These are phyloP conservation scores for Rafetus swinhoei DNA, from an alignment of 2,113 vertebrate species.

Conservation along the genomic window DNA sequence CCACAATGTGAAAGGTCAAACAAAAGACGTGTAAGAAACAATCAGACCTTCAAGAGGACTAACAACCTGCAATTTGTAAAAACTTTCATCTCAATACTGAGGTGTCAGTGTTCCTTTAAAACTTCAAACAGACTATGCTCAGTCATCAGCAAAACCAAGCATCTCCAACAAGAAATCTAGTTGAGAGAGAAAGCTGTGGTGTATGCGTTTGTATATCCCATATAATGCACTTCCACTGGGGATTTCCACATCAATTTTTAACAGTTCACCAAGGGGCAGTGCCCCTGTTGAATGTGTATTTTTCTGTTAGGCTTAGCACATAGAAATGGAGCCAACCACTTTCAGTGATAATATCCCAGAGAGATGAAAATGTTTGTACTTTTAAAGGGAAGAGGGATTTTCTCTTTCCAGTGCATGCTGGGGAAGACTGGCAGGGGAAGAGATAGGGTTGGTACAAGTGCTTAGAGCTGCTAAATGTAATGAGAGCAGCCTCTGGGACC, in stretches of 20 bases:
- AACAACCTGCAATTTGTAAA: neutral
- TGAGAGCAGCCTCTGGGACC: neutral
- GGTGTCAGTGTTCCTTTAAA: neutral
- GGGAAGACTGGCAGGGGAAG: rapidly evolving
- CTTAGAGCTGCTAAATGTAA: rapidly evolving
- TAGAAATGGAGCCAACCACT: neutral
- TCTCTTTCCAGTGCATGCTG: neutral
- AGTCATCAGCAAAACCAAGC: neutral
- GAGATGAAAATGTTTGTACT: neutral
- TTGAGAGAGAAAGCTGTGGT: conserved; percentile 32
- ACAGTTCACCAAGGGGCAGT: neutral
- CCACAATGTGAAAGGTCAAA: neutral
- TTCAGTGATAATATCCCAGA: neutral
- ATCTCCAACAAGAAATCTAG: conserved; percentile 20
- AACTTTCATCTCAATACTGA: neutral
- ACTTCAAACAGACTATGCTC: conserved; percentile 20
- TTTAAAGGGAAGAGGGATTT: neutral
- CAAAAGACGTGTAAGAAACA: neutral
- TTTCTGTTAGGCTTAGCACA: neutral
- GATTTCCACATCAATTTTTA: conserved; percentile 28
- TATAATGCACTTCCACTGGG: neutral
- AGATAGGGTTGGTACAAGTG: neutral
- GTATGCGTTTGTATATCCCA: neutral
- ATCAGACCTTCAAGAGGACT: neutral
- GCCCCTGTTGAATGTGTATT: neutral